A percentile compares a stretch with the other conserved stretches of the same genome.
Conservation (phyloP, 2,797 vertebrate genomes). For the Remorina albescens region DNA sequence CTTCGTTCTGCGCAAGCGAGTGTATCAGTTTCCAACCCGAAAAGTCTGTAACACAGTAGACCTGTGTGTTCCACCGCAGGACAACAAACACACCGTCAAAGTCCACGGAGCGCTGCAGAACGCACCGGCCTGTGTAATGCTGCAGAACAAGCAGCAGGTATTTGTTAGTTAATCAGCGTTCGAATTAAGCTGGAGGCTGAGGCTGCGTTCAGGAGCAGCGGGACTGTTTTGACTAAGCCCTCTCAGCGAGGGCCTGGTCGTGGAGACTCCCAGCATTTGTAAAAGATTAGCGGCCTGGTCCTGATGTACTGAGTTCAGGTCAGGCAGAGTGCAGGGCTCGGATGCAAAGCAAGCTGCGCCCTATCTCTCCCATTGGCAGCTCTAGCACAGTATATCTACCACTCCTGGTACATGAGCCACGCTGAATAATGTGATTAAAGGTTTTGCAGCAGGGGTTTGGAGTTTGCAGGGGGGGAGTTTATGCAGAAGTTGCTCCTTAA, state of each 20-base stretch:
- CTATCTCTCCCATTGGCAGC: slow-evolving; percentile 76
- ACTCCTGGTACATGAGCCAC: slow-evolving; percentile 65
- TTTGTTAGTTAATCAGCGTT: slow-evolving; percentile 84
- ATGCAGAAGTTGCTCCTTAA: slow-evolving; percentile 55
- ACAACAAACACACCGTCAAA: slow-evolving; percentile 70
- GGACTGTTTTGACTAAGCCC: slow-evolving; percentile 86
- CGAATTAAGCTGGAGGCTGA: slow-evolving; percentile 72
- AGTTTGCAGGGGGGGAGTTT: slow-evolving; percentile 40
- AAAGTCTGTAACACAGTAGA: slow-evolving; percentile 60
- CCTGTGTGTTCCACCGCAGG: slow-evolving; percentile 49
- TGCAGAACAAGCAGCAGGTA: slow-evolving; percentile 83
- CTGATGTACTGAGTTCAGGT: slow-evolving; percentile 79
- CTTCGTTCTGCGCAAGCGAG: slow-evolving; percentile 26
- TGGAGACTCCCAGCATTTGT: slow-evolving; percentile 87
- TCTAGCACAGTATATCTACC: slow-evolving; percentile 65
- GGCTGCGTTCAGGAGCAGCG: slow-evolving; percentile 74
- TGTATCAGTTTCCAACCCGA: slow-evolving; percentile 57
- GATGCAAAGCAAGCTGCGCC: slow-evolving; percentile 55
- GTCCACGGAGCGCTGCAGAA: slow-evolving; percentile 53
- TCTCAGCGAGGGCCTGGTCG: slow-evolving; percentile 79
- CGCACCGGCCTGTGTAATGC: slow-evolving; percentile 61
- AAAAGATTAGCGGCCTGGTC: slow-evolving; percentile 83
- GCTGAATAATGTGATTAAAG: slow-evolving; percentile 80
- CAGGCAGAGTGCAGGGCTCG: slow-evolving; percentile 80
- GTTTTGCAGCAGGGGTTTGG: slow-evolving; percentile 47